Base-by-base conservation (phyloP, 1,140 invertebrate species). In the Gryon sp. region DNA sequence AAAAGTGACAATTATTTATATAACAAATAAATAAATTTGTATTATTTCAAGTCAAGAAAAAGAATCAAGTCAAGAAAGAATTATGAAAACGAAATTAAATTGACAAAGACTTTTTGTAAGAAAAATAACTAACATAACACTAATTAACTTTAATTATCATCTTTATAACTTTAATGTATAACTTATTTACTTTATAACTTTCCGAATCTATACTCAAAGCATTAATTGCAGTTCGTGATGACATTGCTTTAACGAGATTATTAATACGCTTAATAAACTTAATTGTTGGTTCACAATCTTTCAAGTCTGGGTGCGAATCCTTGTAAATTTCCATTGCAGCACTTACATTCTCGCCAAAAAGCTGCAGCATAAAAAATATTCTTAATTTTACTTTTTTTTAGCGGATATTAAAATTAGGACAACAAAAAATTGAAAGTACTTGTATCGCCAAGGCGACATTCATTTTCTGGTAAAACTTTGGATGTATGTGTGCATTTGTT, bases 391-490 rank as follows among this genome's bases (percentile, higher is more conserved):
- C n/a, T n/a, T n/a, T n/a, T n/a, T n/a, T n/a, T n/a, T n/a, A n/a
- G n/a, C n/a, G n/a, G n/a, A n/a, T n/a, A n/a, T n/a, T n/a, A n/a
- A n/a, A n/a, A n/a, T n/a, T n/a, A n/a, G n/a, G n/a, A n/a, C n/a
- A n/a, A n/a, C n/a, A n/a, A n/a, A n/a, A n/a, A n/a, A n/a, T n/a
- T n/a, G n/a, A n/a, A n/a, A n/a, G n/a, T 11, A 60, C 55, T 16
- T 46, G 8, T 11, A 0, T 28, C 2, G 59, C 59, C 15, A 62
- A 12, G n/a, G 24, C 5, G 5, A 50, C 60, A 55, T 62, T 78
- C 76, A 78, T 78, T 63, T 73, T 68, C 26, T 73, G 55, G 15
- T 68, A 69, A 43, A 9, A 57, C 11, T 60, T 32, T 0, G 76
- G 70, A 7, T 62, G 36, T 9, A 79, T 59, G n/a, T 70, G 70